Evolutionary conservation across 2,888 invertebrate genomes (phyloP).

Genomic region (Heliconius cydno): DNA sequence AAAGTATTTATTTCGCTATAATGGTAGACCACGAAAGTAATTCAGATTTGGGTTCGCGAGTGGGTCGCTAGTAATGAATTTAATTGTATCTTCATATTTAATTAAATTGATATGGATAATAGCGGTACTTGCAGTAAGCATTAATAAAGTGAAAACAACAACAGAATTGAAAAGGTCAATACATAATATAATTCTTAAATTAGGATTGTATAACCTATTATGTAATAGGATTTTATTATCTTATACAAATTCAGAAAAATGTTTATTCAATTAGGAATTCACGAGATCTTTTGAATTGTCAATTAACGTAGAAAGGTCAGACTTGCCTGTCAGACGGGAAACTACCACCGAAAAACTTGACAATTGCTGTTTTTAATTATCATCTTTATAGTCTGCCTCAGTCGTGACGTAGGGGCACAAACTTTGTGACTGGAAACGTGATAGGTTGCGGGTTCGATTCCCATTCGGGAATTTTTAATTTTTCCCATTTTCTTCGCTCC

Average conservation of each 20-base stretch:
- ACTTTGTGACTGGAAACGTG: too few species aligned
- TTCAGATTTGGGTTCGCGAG: too few species aligned
- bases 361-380: not conserved
- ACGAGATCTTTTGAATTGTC: constrained; percentile 3
- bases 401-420: too few species aligned
- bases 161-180: constrained; percentile 24
- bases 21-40: too few species aligned
- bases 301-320: constrained; percentile 9
- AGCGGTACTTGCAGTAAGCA: not conserved
- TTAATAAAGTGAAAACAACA: constrained; percentile 14
- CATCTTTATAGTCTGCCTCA: not conserved
- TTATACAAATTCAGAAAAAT: constrained; percentile 5
- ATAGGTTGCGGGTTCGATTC: too few species aligned
- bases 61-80: too few species aligned
- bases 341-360: not conserved
- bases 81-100: too few species aligned
- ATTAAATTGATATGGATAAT: not conserved
- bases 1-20: too few species aligned
- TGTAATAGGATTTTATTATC: constrained; percentile 28
- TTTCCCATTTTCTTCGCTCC: too few species aligned
- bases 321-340: not conserved
- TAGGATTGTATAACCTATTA: constrained; percentile 38
- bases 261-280: constrained; percentile 6
- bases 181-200: constrained; percentile 30
- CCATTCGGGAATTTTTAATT: too few species aligned